phyloP scores from a whole-genome alignment of 2,888 invertebrate species.

The Trichogramma dendrolimi region DNA sequence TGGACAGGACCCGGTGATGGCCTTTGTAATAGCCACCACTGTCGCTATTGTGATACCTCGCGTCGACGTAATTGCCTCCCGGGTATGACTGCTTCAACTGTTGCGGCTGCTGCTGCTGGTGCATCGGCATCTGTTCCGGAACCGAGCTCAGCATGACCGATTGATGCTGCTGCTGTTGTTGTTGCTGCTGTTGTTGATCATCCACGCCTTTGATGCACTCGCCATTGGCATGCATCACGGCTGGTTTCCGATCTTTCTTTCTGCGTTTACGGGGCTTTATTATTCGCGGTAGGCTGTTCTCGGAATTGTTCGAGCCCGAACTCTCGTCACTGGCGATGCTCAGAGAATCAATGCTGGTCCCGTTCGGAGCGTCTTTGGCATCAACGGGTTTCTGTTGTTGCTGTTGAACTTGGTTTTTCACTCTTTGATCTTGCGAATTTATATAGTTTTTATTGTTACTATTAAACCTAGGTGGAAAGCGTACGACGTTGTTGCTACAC shows the following conservation, averaged over 20 bases:
- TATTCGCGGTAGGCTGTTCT: slow-evolving; percentile 78
- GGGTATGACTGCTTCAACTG: slow-evolving; percentile 22
- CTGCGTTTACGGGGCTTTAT: slow-evolving; percentile 85
- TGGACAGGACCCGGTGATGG: slow-evolving; percentile 7
- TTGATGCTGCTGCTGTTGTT: slow-evolving; percentile 11
- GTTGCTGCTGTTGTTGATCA: slow-evolving; percentile 30
- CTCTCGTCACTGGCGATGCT: slow-evolving; percentile 77
- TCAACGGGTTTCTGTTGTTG: slow-evolving; percentile 28
- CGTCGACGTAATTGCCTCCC: slow-evolving; percentile 20
- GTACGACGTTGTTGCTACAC: too few relatives aligned
- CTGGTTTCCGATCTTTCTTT: slow-evolving; percentile 82
- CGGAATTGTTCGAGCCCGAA: slow-evolving; percentile 62
- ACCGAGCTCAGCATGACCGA: too few relatives aligned
- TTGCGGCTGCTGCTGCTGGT: slow-evolving; percentile 29
- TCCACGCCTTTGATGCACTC: slow-evolving; percentile 35
- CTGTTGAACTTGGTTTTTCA: slow-evolving; percentile 8
- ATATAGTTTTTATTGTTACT: background rate
- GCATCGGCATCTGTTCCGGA: background rate
- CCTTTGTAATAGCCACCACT: slow-evolving; percentile 30
- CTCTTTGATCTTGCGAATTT: background rate
- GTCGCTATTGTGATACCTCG: slow-evolving; percentile 29
- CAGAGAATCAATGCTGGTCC: slow-evolving; percentile 63
- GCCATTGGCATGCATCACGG: slow-evolving; percentile 44
- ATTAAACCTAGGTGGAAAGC: background rate
- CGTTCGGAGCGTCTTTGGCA: slow-evolving; percentile 40